Conservation (phyloP, 1,140 invertebrate species). For the Cotesia glomerata region DNA sequence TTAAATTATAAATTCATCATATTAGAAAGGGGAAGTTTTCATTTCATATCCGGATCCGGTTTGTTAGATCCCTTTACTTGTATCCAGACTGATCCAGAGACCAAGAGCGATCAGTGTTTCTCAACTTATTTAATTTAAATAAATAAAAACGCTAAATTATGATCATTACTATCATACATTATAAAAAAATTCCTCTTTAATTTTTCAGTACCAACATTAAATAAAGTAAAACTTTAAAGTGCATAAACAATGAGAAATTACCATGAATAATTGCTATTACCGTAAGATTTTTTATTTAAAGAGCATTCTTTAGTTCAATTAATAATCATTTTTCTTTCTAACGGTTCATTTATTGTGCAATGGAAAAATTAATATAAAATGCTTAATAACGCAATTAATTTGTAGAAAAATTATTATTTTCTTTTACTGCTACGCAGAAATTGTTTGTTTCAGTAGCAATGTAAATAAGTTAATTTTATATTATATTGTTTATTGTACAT, state of each 20-base stretch:
- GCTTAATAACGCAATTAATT: no score
- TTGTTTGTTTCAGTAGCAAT: no score
- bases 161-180: not conserved
- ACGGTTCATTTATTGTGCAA: no score
- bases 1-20: not conserved
- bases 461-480: no score
- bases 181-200: not conserved
- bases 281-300: not conserved
- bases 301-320: not conserved
- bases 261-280: not conserved
- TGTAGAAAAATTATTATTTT: no score
- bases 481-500: no score
- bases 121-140: not conserved
- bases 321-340: not conserved
- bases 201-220: not conserved
- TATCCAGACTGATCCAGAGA: no score
- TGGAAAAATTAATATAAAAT: no score
- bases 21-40: slow-evolving; percentile 11
- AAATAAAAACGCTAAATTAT: not conserved
- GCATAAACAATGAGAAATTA: not conserved
- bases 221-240: not conserved
- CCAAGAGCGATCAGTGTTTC: not conserved
- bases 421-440: no score
- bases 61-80: not conserved
- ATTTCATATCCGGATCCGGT: slow-evolving; percentile 19